Conservation (phyloP, 2,888 invertebrate species). For the Lasioglossum lativentre region DNA sequence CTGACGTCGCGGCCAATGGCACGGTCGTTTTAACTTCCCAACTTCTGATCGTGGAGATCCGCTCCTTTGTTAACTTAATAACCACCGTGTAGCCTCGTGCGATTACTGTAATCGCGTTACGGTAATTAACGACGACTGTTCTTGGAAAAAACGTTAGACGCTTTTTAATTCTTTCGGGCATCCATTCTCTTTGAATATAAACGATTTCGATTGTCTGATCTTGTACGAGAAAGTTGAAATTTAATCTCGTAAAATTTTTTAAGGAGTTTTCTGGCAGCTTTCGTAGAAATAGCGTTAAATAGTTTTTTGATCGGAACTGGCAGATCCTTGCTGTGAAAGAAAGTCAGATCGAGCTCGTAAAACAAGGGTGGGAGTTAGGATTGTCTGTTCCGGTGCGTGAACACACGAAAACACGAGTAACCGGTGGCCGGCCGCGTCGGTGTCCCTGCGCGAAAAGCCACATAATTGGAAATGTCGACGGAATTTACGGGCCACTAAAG, state of each 20-base stretch:
- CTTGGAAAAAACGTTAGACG: not conserved
- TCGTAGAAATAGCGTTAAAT: not conserved
- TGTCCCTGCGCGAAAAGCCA: conserved; percentile 52
- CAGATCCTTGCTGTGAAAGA: not conserved
- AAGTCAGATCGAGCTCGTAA: conserved; percentile 15
- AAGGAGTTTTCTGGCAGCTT: no score
- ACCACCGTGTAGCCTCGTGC: not conserved
- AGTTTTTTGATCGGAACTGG: not conserved
- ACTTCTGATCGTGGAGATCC: not conserved
- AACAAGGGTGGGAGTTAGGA: not conserved
- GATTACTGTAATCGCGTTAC: not conserved
- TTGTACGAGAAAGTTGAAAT: not conserved
- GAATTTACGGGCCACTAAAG: conserved; percentile 63
- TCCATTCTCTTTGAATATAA: no score
- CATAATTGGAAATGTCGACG: conserved; percentile 62
- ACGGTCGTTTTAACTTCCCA: not conserved
- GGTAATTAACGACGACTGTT: not conserved
- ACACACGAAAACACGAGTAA: conserved; percentile 46
- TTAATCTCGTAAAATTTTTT: no score
- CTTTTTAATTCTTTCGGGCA: not conserved
- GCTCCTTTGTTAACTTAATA: conserved; percentile 7
- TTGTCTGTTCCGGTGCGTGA: conserved; percentile 24
- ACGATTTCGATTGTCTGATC: not conserved
- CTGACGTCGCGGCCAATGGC: conserved; percentile 47
- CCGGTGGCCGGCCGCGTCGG: conserved; percentile 21